phyloP scores from a whole-genome alignment of 2,888 invertebrate genomes.

The Drosophila vallismaia region DNA sequence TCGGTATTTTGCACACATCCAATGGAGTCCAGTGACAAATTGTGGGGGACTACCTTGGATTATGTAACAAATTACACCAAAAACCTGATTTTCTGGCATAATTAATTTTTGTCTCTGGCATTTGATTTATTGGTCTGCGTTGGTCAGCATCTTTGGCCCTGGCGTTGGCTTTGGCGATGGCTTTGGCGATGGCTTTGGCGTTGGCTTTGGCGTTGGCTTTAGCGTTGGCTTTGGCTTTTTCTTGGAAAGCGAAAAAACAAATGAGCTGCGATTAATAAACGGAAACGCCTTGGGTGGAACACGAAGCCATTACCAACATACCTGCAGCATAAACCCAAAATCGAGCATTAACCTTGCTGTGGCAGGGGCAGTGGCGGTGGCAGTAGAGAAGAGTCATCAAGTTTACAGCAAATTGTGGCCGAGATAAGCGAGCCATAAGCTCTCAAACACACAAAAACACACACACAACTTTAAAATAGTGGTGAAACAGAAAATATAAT shows the following conservation, averaged over 20 bases:
- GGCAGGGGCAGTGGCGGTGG: background rate
- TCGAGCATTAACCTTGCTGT: slow-evolving; percentile 37
- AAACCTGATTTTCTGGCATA: slow-evolving; percentile 33
- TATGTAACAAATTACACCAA: slow-evolving; percentile 40
- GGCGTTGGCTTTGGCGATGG: background rate
- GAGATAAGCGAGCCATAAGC: slow-evolving; percentile 57
- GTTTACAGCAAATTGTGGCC: slow-evolving; percentile 32
- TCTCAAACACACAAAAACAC: background rate
- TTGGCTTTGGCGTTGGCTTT: slow-evolving; percentile 1
- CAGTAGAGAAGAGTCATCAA: slow-evolving; percentile 3
- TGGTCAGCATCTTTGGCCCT: slow-evolving; percentile 31
- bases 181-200: background rate
- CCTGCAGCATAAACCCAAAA: slow-evolving; percentile 41
- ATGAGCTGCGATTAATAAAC: slow-evolving; percentile 46
- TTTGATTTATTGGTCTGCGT: slow-evolving; percentile 41
- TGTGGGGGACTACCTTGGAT: slow-evolving; percentile 19
- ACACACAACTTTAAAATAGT: slow-evolving; percentile 58
- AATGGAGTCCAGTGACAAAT: slow-evolving; percentile 39
- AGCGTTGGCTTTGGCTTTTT: background rate
- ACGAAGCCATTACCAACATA: slow-evolving; percentile 54
- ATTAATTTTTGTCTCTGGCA: slow-evolving; percentile 46
- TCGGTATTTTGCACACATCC: slow-evolving; percentile 51
- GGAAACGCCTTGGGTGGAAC: slow-evolving; percentile 26
- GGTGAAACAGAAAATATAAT: slow-evolving; percentile 6
- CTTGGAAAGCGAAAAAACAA: slow-evolving; percentile 20